phyloP scores from a whole-genome alignment of 92 coral and sea anemone genomes.

The Diadumene lineata region DNA sequence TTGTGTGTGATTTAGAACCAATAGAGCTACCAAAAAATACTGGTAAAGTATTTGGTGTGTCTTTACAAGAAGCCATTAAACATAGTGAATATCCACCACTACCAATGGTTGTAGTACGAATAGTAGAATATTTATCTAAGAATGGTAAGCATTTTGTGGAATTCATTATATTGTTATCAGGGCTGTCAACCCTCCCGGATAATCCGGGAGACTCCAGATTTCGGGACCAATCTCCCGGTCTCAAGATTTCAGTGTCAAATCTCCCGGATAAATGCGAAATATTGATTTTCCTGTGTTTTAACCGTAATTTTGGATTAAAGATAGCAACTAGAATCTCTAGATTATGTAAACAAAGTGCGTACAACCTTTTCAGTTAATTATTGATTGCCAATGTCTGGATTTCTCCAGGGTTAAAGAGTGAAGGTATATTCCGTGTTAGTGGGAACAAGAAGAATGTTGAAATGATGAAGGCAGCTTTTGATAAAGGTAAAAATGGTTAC shows the following conservation, averaged over 20 bases:
- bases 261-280: too few species aligned
- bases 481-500: slow-evolving; percentile 62
- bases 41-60: slow-evolving; percentile 80
- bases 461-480: slow-evolving; percentile 80
- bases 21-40: not conserved
- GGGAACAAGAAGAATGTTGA: slow-evolving; percentile 93
- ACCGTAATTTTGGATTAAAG: too few species aligned
- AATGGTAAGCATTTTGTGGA: slow-evolving; percentile 75
- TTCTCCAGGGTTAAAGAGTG: slow-evolving; percentile 69
- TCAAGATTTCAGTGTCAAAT: too few species aligned
- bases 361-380: too few species aligned
- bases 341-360: not conserved
- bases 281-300: too few species aligned
- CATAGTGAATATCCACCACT: slow-evolving; percentile 55
- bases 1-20: not conserved
- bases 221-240: too few species aligned
- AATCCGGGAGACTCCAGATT: too few species aligned
- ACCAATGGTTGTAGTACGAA: slow-evolving; percentile 72
- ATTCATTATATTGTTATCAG: too few species aligned
- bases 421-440: slow-evolving; percentile 93
- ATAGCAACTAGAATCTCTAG: too few species aligned
- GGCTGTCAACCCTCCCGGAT: too few species aligned
- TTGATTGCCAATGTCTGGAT: not conserved
- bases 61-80: slow-evolving; percentile 72
- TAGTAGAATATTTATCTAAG: slow-evolving; percentile 66